These are phyloP conservation scores for Lepus townsendii DNA, from an alignment of 2,797 vertebrate genomes.

Conservation along the genomic window DNA sequence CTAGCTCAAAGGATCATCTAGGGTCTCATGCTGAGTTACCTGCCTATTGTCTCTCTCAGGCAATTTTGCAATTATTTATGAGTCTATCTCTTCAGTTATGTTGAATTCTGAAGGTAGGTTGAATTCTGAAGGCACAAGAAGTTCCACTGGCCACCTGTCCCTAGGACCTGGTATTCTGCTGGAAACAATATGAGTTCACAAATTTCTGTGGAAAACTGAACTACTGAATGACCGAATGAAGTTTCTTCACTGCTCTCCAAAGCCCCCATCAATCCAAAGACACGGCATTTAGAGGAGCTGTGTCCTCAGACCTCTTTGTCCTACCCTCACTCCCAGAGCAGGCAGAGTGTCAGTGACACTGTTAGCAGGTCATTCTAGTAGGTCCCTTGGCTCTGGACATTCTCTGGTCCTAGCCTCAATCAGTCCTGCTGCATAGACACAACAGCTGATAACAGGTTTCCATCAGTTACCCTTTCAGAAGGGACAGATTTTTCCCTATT, in stretches of 20 bases:
- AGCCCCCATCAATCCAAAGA: not conserved
- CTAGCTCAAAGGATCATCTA: constrained; percentile 22
- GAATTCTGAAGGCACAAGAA: not conserved
- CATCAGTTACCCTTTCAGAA: constrained; percentile 82
- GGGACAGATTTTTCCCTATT: constrained; percentile 85
- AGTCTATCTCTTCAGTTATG: constrained; percentile 32
- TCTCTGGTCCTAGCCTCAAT: constrained; percentile 72
- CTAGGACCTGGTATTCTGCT: not conserved
- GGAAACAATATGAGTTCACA: constrained; percentile 36
- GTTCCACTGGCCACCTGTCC: constrained; percentile 32
- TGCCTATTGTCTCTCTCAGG: not conserved
- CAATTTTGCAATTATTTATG: constrained; percentile 40
- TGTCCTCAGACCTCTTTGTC: not conserved
- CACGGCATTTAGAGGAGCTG: not conserved
- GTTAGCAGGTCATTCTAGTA: not conserved
- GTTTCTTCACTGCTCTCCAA: not conserved
- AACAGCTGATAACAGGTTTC: constrained; percentile 78
- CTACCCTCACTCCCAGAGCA: not conserved
- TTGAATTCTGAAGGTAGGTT: constrained; percentile 25
- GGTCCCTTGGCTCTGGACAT: not conserved
- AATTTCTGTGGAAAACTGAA: constrained; percentile 49
- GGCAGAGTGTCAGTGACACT: not conserved
- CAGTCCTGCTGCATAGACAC: constrained; percentile 66
- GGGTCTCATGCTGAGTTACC: not conserved
- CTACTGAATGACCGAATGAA: constrained; percentile 31